These are phyloP conservation scores for Drosophila pallidifrons DNA, from an alignment of 1,140 invertebrate species.

Conservation along the genomic window DNA sequence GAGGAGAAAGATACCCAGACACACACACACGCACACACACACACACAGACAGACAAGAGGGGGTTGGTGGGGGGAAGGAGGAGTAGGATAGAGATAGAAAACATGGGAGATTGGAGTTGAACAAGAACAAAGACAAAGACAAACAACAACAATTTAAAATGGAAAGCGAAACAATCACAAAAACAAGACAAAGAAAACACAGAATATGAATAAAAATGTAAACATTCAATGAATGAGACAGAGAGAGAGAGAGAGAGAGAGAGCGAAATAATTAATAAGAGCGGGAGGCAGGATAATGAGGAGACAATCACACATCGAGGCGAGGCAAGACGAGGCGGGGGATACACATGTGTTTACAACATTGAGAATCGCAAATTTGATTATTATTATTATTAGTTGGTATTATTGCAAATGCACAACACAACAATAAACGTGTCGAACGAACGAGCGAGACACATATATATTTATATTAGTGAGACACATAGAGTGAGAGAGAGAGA, in stretches of 20 bases:
- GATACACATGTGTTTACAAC: conserved; percentile 43
- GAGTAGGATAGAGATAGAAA: conserved; percentile 2
- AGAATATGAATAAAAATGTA: conserved; percentile 13
- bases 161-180: conserved; percentile 17
- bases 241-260: no score
- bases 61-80: conserved; percentile 2
- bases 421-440: conserved; percentile 19
- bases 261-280: background rate
- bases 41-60: conserved; percentile 27
- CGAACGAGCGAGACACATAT: conserved; percentile 17
- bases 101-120: conserved; percentile 3
- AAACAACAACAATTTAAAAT: conserved; percentile 25
- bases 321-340: background rate
- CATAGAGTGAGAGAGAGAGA: conserved; percentile 32
- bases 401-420: conserved; percentile 20
- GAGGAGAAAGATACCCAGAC: conserved; percentile 17
- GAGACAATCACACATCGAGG: conserved; percentile 21
- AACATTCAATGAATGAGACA: background rate
- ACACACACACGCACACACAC: conserved; percentile 32
- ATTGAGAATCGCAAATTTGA: conserved; percentile 39
- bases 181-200: conserved; percentile 11
- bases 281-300: background rate
- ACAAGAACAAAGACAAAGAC: conserved; percentile 14
- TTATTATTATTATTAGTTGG: no score
- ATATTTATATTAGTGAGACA: background rate